Conservation (phyloP, 1,140 invertebrate genomes). For the Plectus sambesii region DNA sequence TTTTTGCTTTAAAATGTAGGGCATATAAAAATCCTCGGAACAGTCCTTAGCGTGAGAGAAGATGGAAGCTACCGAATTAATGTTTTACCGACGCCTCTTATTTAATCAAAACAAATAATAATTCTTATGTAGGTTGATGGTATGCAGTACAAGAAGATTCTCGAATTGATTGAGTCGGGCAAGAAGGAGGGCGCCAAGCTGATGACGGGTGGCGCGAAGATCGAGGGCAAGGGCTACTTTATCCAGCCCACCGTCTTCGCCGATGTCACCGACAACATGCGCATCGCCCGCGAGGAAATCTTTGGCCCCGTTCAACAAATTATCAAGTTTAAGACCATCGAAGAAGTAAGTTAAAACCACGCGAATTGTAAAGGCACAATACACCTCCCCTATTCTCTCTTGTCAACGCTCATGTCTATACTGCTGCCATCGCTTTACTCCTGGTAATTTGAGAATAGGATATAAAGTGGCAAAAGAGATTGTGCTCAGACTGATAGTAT, state of each 20-base stretch:
- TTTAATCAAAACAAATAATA: no score
- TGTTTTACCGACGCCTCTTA: not conserved
- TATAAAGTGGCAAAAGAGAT: no score
- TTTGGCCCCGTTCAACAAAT: slow-evolving; percentile 86
- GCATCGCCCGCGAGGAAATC: slow-evolving; percentile 80
- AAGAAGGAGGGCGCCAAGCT: slow-evolving; percentile 75
- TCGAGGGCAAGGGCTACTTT: slow-evolving; percentile 68
- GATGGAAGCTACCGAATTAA: not conserved
- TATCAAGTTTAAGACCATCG: slow-evolving; percentile 71
- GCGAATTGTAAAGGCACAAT: no score
- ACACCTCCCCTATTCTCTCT: no score
- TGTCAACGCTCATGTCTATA: no score
- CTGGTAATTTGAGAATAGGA: no score
- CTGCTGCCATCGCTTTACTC: no score
- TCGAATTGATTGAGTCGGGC: slow-evolving; percentile 63
- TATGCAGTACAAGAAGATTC: slow-evolving; percentile 70
- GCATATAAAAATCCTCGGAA: not conserved
- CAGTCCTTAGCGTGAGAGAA: not conserved
- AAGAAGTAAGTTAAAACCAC: slow-evolving; percentile 61
- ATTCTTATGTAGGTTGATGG: slow-evolving; percentile 61
- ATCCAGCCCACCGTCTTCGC: slow-evolving; percentile 89
- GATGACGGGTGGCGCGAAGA: slow-evolving; percentile 56
- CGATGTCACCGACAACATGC: slow-evolving; percentile 81
- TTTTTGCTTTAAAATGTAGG: no score
- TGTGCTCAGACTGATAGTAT: no score